phyloP scores from a whole-genome alignment of 2,797 vertebrate species.

The Gymnothorax javanicus region DNA sequence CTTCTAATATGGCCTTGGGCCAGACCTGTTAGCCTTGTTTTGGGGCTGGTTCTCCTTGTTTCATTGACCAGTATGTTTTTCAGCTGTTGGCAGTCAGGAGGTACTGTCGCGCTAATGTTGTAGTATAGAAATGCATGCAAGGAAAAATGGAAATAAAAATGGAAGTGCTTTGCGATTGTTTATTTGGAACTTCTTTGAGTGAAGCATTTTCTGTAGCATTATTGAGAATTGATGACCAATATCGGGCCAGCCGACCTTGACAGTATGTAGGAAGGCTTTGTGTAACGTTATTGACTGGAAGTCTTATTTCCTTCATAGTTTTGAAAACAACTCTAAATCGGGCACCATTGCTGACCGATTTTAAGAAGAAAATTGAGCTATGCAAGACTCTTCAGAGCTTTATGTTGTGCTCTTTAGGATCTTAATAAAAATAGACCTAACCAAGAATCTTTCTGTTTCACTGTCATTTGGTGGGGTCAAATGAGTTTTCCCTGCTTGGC shows the following conservation, averaged over 20 bases:
- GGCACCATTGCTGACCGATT: not conserved
- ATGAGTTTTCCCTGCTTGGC: not conserved
- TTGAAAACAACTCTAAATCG: not conserved
- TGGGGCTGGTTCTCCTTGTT: not conserved
- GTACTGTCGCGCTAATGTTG: not conserved
- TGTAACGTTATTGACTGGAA: too few relatives aligned
- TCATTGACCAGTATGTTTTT: not conserved
- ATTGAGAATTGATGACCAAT: not conserved
- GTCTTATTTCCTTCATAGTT: too few relatives aligned
- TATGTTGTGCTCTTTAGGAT: not conserved
- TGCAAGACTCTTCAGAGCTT: not conserved
- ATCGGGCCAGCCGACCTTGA: not conserved
- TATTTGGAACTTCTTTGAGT: not conserved
- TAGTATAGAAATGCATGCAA: not conserved
- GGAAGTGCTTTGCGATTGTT: not conserved
- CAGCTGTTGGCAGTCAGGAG: not conserved
- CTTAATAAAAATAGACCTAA: not conserved
- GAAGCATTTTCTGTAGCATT: not conserved
- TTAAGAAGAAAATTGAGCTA: not conserved
- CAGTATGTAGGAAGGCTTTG: too few relatives aligned
- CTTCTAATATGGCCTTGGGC: not conserved
- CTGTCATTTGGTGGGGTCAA: not conserved
- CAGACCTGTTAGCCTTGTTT: not conserved
- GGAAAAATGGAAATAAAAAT: not conserved
- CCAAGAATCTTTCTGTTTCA: not conserved